Evolutionary conservation across 1,140 invertebrate species (phyloP), one percentile per base, ranked within the genome.

Genomic region (Neodiprion pinetum): DNA sequence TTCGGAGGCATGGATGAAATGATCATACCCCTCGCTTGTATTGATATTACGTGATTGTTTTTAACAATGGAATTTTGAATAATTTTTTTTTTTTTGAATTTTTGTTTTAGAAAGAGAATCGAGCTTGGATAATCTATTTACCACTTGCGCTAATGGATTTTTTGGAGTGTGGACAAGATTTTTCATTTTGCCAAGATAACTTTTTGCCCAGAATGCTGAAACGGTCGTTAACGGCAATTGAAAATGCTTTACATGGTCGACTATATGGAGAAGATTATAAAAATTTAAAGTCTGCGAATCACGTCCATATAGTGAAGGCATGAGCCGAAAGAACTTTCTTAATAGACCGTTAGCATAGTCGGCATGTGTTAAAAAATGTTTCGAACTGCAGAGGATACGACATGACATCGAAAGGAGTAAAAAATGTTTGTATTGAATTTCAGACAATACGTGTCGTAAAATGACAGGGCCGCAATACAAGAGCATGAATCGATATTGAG

Each of bases 401-500:
- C 74, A 75, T 14, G 69, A 68, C 14, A 71, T 70, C 48, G 49
- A 72, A 72, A 77, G 72, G 61, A 77, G 72, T 74, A 69, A 72
- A 48, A 74, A 77, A 66, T 77, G 73, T 10, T 53, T 47, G 69
- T 70, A 74, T 48, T 71, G 53, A 48, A 68, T 69, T 61, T 72
- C 28, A 40, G 72, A 68, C 21, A 77, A 40, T 61, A 77, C 67
- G 70, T 77, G 53, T 74, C 67, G 50, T 11, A 53, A 1, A 11
- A 53, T 53, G 10, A 53, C 10, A 53, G 50, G 17, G 17, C 17
- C 17, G 17, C 17, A 17, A 17, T 17, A 17, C 17, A 17, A 17
- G 17, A 76, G 48, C 12, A 75, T 3, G 40, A 75, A 72, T 68
- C 74, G 21, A 17, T 53, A 75, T 48, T 72, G 74, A 2, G 74